Evolutionary conservation across 2,113 vertebrate genomes (phyloP).

Genomic region (Limnothrissa miodon): DNA sequence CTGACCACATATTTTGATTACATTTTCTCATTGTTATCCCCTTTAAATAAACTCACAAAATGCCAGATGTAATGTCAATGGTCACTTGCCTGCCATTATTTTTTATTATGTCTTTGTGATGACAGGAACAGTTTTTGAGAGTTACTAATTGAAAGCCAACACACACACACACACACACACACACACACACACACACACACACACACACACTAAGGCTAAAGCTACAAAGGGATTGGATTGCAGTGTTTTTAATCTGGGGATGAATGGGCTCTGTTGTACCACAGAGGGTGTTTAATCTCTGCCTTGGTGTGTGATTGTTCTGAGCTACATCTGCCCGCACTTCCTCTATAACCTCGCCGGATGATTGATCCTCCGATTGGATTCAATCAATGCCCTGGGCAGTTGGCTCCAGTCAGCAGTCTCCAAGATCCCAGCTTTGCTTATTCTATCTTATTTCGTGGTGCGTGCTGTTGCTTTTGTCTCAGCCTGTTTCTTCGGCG

Average conservation of each 20-base stretch:
- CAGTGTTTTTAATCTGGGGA: constrained; percentile 6
- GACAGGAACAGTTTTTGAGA: background rate
- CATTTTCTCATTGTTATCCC: background rate
- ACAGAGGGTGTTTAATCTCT: constrained; percentile 49
- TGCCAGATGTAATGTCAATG: background rate
- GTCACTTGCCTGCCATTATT: background rate
- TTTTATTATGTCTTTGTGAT: background rate
- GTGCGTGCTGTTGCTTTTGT: background rate
- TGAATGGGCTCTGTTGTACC: constrained; percentile 48
- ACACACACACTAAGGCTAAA: background rate
- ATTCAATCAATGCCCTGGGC: constrained; percentile 58
- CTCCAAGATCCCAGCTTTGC: background rate
- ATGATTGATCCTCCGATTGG: constrained; percentile 61
- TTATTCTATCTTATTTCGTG: background rate
- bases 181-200: constrained; percentile 12
- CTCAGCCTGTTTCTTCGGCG: background rate
- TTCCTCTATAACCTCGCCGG: constrained; percentile 47
- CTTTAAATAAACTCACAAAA: too few relatives aligned
- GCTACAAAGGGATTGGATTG: background rate
- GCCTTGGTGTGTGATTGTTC: constrained; percentile 25
- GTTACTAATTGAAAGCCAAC: background rate
- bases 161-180: constrained; percentile 22
- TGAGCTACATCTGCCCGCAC: constrained; percentile 41
- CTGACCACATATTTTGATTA: background rate
- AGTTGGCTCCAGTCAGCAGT: background rate